Evolutionary conservation across 2,113 vertebrate genomes (phyloP), one percentile per base, ranked within the genome.

Genomic region (Fregata magnificens): DNA sequence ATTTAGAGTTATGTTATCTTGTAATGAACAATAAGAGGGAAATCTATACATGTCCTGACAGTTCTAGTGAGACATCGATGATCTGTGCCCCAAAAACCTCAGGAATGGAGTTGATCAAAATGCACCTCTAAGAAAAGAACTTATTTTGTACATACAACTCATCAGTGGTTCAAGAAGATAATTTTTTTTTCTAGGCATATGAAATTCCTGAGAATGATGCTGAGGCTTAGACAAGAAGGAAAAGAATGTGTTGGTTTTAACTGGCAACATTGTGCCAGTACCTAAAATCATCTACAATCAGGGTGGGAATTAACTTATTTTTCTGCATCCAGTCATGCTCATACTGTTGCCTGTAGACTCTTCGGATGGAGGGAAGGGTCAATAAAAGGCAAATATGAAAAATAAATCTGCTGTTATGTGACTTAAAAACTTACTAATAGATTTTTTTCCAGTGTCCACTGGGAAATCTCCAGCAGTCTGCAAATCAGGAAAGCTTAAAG

Each of bases 41-140:
- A 98, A 97, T 93, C 96, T 97, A 61, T 94, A 92, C 96, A 6
- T 98, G 98, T 97, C 96, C 94, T 97, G 95, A 98, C 98, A 98
- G 92, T 94, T 92, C 95, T 65, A 94, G 94, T 92, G 95, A 98
- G 83, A 92, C 89, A 90, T 47, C 8, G 9, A 47, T 89, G 79
- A 95, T 94, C 94, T 96, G 86, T 96, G 94, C 78, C 93, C 95
- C 90, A 90, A 96, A 98, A 98, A 94, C 82, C 96, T 91, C 94
- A 95, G 91, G 63, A 96, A 93, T 71, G 66, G 67, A 91, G 73
- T 45, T 74, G 96, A 96, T 96, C 91, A 95, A 96, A 97, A 96
- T 74, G 44, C 20, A 90, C 32, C 44, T 96, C 81, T 93, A 91
- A 88, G 93, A 93, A 95, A 93, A 92, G 56, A 90, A 79, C 50